Evolutionary conservation across 2,797 vertebrate genomes (phyloP).

Genomic region (Tenualosa thibaudeaui): DNA sequence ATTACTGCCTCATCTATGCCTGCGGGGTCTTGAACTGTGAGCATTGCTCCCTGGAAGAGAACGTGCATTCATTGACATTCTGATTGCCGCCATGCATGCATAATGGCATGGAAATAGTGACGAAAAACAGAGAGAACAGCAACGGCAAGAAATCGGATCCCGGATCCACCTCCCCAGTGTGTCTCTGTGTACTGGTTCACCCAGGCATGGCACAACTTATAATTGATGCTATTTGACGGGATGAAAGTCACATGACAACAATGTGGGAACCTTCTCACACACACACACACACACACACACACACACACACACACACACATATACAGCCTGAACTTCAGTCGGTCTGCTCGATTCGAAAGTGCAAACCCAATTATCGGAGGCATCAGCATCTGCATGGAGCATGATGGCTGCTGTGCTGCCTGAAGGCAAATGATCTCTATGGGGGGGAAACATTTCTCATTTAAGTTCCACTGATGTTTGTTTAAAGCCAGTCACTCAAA

Average conservation of each 20-base stretch:
- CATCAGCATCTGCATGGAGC: background rate
- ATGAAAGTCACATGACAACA: background rate
- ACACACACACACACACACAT: background rate
- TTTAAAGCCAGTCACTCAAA: conserved; percentile 1
- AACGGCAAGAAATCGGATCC: background rate
- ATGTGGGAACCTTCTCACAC: background rate
- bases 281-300: background rate
- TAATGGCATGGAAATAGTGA: background rate
- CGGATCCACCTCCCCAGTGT: background rate
- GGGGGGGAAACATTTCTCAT: background rate
- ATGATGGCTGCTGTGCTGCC: background rate
- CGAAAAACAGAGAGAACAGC: background rate
- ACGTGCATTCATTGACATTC: background rate
- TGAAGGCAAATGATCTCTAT: no score
- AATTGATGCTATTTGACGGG: background rate
- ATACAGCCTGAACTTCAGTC: background rate
- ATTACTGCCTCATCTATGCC: background rate
- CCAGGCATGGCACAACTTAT: background rate
- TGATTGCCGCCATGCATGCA: background rate
- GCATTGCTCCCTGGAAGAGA: background rate
- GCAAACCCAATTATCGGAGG: conserved; percentile 5
- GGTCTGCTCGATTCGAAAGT: background rate
- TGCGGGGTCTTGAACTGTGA: background rate
- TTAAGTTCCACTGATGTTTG: background rate
- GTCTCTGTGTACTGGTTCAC: background rate